Conservation (phyloP, 2,797 vertebrate species). For the Semotilus atromaculatus region DNA sequence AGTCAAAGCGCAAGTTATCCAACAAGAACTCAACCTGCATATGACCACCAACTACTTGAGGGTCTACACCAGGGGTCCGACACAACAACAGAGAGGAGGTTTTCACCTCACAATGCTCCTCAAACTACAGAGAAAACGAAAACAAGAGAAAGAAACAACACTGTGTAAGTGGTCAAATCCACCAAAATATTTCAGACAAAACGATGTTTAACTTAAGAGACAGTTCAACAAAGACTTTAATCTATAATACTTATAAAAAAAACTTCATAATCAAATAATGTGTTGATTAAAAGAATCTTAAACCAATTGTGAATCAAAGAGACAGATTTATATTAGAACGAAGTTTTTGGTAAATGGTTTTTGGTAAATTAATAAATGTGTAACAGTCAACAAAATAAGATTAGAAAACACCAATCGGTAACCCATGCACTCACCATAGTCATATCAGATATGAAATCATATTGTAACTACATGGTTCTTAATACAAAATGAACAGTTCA, state of each 20-base stretch:
- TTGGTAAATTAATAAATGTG: background rate
- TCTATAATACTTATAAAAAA: background rate
- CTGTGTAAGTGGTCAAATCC: background rate
- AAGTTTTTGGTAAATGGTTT: background rate
- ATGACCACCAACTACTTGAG: slow-evolving; percentile 68
- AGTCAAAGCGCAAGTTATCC: slow-evolving; percentile 91
- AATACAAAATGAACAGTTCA: background rate
- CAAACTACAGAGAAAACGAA: slow-evolving; percentile 76
- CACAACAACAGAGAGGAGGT: slow-evolving; percentile 89
- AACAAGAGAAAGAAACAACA: slow-evolving; percentile 3
- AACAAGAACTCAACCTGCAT: slow-evolving; percentile 89
- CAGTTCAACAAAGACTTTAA: background rate
- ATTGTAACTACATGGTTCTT: background rate
- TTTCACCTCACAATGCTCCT: slow-evolving; percentile 86
- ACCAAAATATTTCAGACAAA: background rate
- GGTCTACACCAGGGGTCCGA: slow-evolving; percentile 85
- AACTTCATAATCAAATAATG: background rate
- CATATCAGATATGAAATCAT: background rate
- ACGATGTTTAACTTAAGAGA: background rate
- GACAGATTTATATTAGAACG: background rate
- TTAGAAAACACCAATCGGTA: background rate
- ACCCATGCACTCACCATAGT: background rate
- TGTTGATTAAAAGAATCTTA: background rate
- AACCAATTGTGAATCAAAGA: background rate
- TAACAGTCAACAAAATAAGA: background rate